Conservation (phyloP, 2,113 vertebrate genomes). For the Cryptomyrus ogoouensis region DNA sequence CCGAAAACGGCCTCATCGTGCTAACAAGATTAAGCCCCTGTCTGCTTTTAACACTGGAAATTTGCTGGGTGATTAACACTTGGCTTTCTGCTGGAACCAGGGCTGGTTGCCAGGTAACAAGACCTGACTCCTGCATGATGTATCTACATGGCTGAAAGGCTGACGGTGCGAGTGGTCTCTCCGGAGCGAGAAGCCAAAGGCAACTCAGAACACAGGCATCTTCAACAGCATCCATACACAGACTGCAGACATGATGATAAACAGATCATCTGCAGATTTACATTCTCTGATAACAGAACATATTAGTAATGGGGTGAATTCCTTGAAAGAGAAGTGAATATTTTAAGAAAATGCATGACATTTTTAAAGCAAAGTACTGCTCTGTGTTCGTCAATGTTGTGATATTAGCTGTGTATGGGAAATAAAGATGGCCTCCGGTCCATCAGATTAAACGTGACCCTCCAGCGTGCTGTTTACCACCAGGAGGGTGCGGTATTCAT, state of each 20-base stretch:
- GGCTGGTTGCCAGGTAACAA: slow-evolving; percentile 78
- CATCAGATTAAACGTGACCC: not conserved
- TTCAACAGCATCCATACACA: not conserved
- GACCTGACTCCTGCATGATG: slow-evolving; percentile 56
- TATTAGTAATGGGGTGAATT: not conserved
- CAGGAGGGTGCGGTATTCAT: slow-evolving; percentile 31
- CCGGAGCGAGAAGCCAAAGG: slow-evolving; percentile 35
- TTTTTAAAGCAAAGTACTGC: not conserved
- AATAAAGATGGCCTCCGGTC: slow-evolving; percentile 6
- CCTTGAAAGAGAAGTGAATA: not conserved
- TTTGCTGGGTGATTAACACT: slow-evolving; percentile 69
- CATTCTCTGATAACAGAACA: not conserved
- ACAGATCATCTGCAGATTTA: not conserved
- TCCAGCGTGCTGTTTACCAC: slow-evolving; percentile 52
- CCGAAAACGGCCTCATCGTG: slow-evolving; percentile 78
- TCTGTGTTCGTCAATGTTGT: slow-evolving; percentile 5
- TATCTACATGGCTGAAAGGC: slow-evolving; percentile 44
- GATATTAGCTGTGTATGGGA: slow-evolving; percentile 1
- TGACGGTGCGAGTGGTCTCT: slow-evolving; percentile 36
- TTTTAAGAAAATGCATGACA: not conserved
- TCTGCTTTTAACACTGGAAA: slow-evolving; percentile 71
- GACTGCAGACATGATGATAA: not conserved
- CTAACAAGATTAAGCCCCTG: slow-evolving; percentile 78
- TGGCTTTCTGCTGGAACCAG: slow-evolving; percentile 61
- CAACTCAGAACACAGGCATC: slow-evolving; percentile 9